Evolutionary conservation across 2,113 vertebrate genomes (phyloP), one percentile per base, ranked within the genome.

Genomic region (Climacteris rufus): DNA sequence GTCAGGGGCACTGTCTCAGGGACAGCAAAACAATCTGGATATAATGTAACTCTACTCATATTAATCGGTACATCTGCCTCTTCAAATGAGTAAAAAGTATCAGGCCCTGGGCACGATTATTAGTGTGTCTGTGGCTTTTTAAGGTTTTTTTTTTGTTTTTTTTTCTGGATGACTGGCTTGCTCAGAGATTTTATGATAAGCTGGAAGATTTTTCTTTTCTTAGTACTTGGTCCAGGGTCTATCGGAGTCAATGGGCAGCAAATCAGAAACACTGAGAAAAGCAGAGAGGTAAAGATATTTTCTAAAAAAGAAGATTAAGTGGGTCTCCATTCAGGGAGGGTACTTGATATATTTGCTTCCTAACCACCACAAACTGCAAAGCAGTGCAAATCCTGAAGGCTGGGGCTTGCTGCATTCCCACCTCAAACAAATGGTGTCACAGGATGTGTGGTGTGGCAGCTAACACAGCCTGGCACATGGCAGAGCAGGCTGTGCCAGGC

Each of bases 311-410:
- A 68, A 68, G 45, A 52, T 37, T 11, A 65, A 64, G n/a, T 4
- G 10, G 14, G 13, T 75, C 50, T 89, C 89, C 5, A 2, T 47
- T 79, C 50, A n/a, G 33, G 20, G 72, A 78, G 25, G 25, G 45
- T 44, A 53, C n/a, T 53, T 64, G n/a, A 52, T 42, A 16, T 28
- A 16, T 22, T 28, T 33, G 9, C 44, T 60, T 71, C 40, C 59
- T 19, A 28, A 21, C 13, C 4, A 1, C 40, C 53, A n/a, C 75
- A 24, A 30, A 39, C 19, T 0, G 0, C 0, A 5, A 40, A 76
- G 54, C 33, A 45, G 39, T 2, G 21, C 76, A 53, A 60, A 83
- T 31, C 53, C 79, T 0, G 0, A 31, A 37, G 31, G 35, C 71
- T 61, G 81, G 4, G 11, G 47, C 23, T 20, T 83, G 61, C 63